phyloP scores from a whole-genome alignment of 2,113 vertebrate genomes.

The Notothenia coriiceps region DNA sequence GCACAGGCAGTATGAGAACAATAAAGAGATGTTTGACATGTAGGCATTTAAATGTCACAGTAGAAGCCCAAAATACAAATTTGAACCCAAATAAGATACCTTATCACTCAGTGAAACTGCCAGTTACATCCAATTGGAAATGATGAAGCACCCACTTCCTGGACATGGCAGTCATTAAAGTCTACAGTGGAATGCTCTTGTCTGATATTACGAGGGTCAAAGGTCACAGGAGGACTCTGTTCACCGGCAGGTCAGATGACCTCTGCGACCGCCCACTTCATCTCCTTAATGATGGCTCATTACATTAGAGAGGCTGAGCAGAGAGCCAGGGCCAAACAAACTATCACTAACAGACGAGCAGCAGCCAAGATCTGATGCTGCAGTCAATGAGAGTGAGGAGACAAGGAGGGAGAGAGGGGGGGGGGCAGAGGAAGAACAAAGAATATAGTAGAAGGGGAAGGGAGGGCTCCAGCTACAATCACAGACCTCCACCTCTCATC shows the following conservation, averaged over 20 bases:
- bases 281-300: constrained; percentile 78
- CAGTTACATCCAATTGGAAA: constrained; percentile 38
- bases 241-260: constrained; percentile 64
- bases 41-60: too few species aligned
- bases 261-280: constrained; percentile 56
- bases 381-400: constrained; percentile 38
- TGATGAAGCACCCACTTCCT: constrained; percentile 70
- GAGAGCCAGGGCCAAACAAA: constrained; percentile 32
- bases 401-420: not conserved
- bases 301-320: constrained; percentile 64
- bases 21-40: too few species aligned
- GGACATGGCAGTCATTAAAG: constrained; percentile 76
- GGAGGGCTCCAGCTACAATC: constrained; percentile 46
- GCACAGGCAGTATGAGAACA: too few species aligned
- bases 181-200: constrained; percentile 71
- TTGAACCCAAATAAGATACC: too few species aligned
- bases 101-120: constrained; percentile 3
- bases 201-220: constrained; percentile 69
- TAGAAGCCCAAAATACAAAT: too few species aligned
- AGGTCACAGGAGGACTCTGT: constrained; percentile 78
- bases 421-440: constrained; percentile 55
- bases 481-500: constrained; percentile 64
- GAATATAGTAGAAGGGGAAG: constrained; percentile 26
- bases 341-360: constrained; percentile 15
- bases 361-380: constrained; percentile 25